Evolutionary conservation across 2,113 vertebrate species (phyloP).

Genomic region (Cariama cristata): DNA sequence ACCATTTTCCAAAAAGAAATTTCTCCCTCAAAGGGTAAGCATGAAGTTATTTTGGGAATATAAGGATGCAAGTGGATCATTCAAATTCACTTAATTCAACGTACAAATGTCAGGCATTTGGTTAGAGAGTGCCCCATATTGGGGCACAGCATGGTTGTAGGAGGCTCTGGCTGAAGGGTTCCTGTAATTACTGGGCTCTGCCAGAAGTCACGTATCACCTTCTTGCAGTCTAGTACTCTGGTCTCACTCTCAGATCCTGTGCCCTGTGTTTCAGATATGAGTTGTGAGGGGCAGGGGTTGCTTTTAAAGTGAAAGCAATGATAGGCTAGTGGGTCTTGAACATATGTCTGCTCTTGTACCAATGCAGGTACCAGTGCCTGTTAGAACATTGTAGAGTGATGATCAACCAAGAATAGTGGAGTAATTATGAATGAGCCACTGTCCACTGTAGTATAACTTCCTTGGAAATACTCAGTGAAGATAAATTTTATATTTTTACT

Average conservation of each 20-base stretch:
- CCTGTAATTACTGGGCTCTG: background rate
- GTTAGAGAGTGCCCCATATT: background rate
- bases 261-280: background rate
- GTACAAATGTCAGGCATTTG: background rate
- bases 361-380: background rate
- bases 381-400: background rate
- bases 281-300: background rate
- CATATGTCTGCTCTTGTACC: background rate
- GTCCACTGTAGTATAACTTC: background rate
- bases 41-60: background rate
- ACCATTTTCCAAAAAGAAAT: background rate
- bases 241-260: background rate
- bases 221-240: background rate
- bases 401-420: background rate
- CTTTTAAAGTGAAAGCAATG: background rate
- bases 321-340: background rate
- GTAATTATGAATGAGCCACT: background rate
- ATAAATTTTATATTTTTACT: background rate
- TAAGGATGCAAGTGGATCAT: background rate
- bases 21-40: background rate
- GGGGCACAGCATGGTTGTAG: background rate
- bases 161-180: background rate
- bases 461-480: background rate
- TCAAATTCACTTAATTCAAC: background rate
- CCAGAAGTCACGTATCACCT: background rate